Conservation (phyloP, 2,113 vertebrate species). For the Odocoileus hemionus region DNA sequence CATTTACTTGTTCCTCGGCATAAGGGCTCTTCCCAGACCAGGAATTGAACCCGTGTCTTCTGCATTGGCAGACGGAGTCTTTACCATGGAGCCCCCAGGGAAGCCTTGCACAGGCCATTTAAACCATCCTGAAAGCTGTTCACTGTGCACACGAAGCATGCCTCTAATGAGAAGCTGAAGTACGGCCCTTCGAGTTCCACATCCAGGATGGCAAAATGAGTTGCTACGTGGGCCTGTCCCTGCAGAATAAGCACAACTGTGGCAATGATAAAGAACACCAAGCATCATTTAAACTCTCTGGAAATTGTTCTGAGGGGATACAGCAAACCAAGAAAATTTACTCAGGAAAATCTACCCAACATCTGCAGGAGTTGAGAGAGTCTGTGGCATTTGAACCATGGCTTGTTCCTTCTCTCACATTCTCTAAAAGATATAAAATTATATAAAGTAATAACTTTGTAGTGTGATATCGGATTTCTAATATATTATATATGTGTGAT, state of each 20-base stretch:
- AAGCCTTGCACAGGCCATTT: neutral
- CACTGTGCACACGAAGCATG: neutral
- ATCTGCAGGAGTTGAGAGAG: neutral
- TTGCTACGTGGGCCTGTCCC: rapidly evolving
- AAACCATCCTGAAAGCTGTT: neutral
- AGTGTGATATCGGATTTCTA: neutral
- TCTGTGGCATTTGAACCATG: neutral
- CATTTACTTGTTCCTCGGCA: neutral
- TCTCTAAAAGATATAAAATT: neutral
- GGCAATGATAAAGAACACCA: neutral
- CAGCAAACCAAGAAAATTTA: neutral
- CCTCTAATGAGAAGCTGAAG: neutral
- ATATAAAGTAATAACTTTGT: neutral
- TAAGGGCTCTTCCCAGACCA: neutral
- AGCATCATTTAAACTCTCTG: neutral
- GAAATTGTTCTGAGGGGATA: neutral
- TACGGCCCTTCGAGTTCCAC: neutral
- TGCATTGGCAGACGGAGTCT: neutral
- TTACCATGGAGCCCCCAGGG: neutral
- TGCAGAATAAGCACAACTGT: neutral
- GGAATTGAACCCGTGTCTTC: neutral
- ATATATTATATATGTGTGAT: neutral
- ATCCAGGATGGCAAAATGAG: neutral
- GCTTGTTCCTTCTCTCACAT: neutral
- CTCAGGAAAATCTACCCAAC: neutral